Evolutionary conservation across 1,140 invertebrate species (phyloP).

Genomic region (Sycobia sp.): DNA sequence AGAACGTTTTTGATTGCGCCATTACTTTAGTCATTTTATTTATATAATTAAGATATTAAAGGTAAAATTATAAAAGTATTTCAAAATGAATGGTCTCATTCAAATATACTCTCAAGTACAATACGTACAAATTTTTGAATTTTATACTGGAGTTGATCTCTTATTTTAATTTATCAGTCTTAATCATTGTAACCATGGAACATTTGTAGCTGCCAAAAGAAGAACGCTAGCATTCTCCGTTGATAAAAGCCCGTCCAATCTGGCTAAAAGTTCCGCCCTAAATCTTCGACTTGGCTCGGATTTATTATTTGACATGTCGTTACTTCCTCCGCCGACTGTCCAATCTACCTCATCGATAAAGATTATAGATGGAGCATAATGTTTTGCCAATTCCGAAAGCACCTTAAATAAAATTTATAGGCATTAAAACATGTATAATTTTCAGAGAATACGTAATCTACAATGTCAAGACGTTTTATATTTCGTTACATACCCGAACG

Average conservation of each 20-base stretch:
- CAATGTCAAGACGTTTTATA: too few species aligned
- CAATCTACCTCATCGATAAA: constrained; percentile 98
- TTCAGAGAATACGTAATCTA: too few species aligned
- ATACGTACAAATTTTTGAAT: too few species aligned
- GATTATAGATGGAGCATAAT: constrained; percentile 89
- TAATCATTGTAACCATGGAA: constrained; percentile 88
- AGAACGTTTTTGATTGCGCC: too few species aligned
- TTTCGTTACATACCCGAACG: constrained; percentile 68
- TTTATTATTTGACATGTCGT: constrained; percentile 66
- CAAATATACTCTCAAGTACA: too few species aligned
- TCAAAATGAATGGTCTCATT: too few species aligned
- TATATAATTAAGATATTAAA: too few species aligned
- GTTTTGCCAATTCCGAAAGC: constrained; percentile 87
- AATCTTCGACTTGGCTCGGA: constrained; percentile 92
- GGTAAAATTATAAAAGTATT: too few species aligned
- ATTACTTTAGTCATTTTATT: too few species aligned
- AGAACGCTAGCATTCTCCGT: constrained; percentile 67
- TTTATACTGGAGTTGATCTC: background rate
- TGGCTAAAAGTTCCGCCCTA: constrained; percentile 89
- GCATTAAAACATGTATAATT: too few species aligned
- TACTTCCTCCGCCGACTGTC: constrained; percentile 74
- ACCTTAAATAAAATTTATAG: constrained; percentile 61
- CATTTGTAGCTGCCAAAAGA: constrained; percentile 86
- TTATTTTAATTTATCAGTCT: background rate
- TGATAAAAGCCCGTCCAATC: constrained; percentile 85